A percentile compares a stretch with the other conserved stretches of the same genome.
Evolutionary conservation across 23 tunicate genomes (phyloP).

Genomic region (Trididemnum clinides): DNA sequence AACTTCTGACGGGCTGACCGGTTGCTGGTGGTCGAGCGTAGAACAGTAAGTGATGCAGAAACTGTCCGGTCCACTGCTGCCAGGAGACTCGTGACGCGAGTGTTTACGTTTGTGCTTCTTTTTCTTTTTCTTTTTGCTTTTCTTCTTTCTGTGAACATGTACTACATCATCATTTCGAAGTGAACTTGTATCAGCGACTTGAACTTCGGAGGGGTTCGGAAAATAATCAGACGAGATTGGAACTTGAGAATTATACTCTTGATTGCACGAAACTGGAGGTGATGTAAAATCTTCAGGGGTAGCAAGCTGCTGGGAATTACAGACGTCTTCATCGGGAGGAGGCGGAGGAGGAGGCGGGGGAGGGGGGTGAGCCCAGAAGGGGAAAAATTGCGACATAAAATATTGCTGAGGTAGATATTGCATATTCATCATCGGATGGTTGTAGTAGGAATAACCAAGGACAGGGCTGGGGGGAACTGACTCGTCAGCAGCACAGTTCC

Average conservation of each 20-base stretch:
- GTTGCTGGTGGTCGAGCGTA: constrained; percentile 5
- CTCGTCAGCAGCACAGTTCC: background rate
- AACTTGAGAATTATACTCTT: background rate
- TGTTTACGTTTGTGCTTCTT: constrained; percentile 52
- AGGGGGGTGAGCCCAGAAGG: constrained; percentile 4
- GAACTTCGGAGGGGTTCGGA: constrained; percentile 6
- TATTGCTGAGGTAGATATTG: background rate
- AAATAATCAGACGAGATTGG: background rate
- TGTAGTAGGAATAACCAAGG: background rate
- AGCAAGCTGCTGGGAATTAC: no score
- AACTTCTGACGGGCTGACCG: background rate
- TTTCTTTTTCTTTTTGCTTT: constrained; percentile 60
- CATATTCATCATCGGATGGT: background rate
- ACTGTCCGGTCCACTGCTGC: constrained; percentile 12
- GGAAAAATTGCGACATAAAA: background rate
- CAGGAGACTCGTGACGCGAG: constrained; percentile 4
- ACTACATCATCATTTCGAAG: background rate
- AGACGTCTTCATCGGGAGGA: background rate
- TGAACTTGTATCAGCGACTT: background rate
- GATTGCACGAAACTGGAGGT: constrained; percentile 1
- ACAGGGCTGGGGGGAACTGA: background rate
- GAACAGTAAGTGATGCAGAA: constrained; percentile 52
- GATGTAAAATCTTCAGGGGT: no score
- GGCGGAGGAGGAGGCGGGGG: constrained; percentile 34
- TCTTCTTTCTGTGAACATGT: constrained; percentile 28